Conservation (phyloP, 2,888 invertebrate species). For the Acleris holmiana region DNA sequence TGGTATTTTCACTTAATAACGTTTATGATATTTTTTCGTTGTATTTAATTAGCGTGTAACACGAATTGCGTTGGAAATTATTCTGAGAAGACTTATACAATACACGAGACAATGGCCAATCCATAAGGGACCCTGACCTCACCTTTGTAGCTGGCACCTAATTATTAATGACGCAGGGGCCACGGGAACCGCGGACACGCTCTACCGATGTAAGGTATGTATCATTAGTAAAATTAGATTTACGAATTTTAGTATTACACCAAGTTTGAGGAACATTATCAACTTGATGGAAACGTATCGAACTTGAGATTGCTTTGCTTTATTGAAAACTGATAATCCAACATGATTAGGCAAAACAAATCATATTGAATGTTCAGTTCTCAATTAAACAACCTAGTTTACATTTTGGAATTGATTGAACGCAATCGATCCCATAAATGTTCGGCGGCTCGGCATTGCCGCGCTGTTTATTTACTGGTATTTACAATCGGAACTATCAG, state of each 20-base stretch:
- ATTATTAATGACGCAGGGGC: constrained; percentile 25
- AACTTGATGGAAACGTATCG: too few relatives aligned
- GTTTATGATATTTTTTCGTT: constrained; percentile 9
- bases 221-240: too few relatives aligned
- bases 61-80: constrained; percentile 20
- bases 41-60: constrained; percentile 27
- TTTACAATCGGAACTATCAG: neutral
- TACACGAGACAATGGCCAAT: constrained; percentile 34
- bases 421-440: constrained; percentile 6
- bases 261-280: too few relatives aligned
- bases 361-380: too few relatives aligned
- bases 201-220: too few relatives aligned
- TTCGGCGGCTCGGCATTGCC: neutral
- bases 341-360: too few relatives aligned
- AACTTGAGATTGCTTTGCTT: too few relatives aligned
- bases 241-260: too few relatives aligned
- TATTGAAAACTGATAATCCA: too few relatives aligned
- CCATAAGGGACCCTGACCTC: constrained; percentile 29
- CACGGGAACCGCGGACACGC: constrained; percentile 1
- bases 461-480: neutral
- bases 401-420: neutral
- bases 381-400: too few relatives aligned
- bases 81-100: constrained; percentile 30
- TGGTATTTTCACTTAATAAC: constrained; percentile 1
- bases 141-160: constrained; percentile 22